Conservation (phyloP, 2,888 invertebrate species). For the Azorinus chamasolen region DNA sequence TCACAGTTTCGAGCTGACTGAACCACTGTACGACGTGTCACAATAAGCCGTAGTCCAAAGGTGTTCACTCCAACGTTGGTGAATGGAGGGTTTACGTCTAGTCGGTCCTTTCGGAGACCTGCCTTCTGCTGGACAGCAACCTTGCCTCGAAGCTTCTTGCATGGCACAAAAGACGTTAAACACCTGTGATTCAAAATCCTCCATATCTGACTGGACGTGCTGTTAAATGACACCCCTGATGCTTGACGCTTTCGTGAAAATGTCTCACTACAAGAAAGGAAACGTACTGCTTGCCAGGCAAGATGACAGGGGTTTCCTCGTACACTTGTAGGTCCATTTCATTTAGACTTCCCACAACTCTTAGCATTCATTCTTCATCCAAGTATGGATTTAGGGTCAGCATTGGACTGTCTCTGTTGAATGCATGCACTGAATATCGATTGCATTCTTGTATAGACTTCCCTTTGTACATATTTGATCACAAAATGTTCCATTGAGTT, state of each 20-base stretch:
- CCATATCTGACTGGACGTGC: constrained; percentile 38
- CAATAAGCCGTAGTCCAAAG: too few species aligned
- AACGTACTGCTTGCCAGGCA: constrained; percentile 45
- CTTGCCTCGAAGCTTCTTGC: too few species aligned
- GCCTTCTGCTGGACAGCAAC: too few species aligned
- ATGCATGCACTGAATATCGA: neutral
- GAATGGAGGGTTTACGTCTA: too few species aligned
- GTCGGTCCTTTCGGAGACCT: too few species aligned
- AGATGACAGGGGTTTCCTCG: constrained; percentile 52
- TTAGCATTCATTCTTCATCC: constrained; percentile 34
- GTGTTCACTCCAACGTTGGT: too few species aligned
- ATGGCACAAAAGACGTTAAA: too few species aligned
- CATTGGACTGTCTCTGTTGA: constrained; percentile 29
- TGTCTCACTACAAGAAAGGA: constrained; percentile 34
- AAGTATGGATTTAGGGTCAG: constrained; percentile 30
- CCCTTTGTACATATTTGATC: constrained; percentile 16
- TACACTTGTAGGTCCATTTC: neutral
- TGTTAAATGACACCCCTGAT: constrained; percentile 53
- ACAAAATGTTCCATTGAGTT: constrained; percentile 15
- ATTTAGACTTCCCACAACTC: constrained; percentile 56
- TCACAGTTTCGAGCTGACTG: too few species aligned
- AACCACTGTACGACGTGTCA: too few species aligned
- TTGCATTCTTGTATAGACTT: constrained; percentile 9
- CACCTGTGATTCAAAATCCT: constrained; percentile 50
- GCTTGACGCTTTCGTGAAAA: too few species aligned